Base-by-base conservation (phyloP, 2,888 invertebrate species). In the Andrena marginata region DNA sequence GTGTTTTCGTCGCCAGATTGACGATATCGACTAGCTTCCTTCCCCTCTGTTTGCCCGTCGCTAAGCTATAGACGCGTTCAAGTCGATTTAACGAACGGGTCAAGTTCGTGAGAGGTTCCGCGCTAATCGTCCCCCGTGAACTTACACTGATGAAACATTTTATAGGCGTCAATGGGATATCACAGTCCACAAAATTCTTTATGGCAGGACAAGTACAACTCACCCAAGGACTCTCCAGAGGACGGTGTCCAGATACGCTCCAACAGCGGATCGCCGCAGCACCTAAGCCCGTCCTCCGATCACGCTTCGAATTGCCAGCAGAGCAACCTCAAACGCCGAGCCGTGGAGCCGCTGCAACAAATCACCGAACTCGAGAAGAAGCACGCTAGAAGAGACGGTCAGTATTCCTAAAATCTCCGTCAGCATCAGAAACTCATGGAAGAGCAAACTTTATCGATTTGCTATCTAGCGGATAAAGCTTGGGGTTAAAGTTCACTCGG, bases 191-290 rank as follows among this genome's bases (percentile, higher is more conserved):
- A 90, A 73, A 89, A 90, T 77, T 89, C 90, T 51, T 84, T 92
- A 73, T 94, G 94, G 94, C 92, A 92, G 73, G 92, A 92, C 26
- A 94, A 93, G 71, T 90, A 91, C n/a, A 89, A 90, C 16, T 89
- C 90, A 51, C 77, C 89, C 35, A 91, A 91, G 80, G 85, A 87
- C 81, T 90, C 91, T 16, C 87, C 90, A 10, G 88, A 89, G 60
- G 86, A 83, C 71, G 69, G 74, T 70, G 77, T 63, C n/a, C 85
- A 82, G 51, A 81, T 90, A 31, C 89, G 85, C 35, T 87, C 90
- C 20, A 90, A 82, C 72, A 86, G 85, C 68, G 89, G 80, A 51
- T 88, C 90, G 23, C 89, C 90, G n/a, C 87, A 87, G 49, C 87
- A 84, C 48, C 77, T 87, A 26, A 87, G 89, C 54, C 63, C 86